Base-by-base conservation (phyloP, 1,140 invertebrate genomes). In the Myzus persicae region DNA sequence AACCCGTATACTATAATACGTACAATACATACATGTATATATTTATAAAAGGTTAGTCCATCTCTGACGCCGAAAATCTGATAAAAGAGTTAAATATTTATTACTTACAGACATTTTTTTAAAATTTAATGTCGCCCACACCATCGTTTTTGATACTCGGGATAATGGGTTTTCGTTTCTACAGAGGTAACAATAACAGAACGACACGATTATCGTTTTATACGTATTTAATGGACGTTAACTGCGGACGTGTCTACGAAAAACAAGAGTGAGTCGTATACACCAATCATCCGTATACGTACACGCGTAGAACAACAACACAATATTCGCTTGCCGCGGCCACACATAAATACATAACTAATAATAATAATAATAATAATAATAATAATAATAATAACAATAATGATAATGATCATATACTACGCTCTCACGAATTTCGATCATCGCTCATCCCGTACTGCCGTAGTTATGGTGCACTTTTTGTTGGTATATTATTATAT, bases 201-300 rank as follows among this genome's bases (percentile, higher is more conserved):
- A 44, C 20, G n/a, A 88, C 44, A 46, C 44, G 20, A 31, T 44
- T 87, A 87, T 46, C 31, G 18, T 38, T 87, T 87, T 87, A 87
- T 26, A 87, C 14, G 59, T n/a, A 76, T 76, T 44, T 44, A 44
- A 87, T 31, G 42, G 44, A 44, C 85, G 31, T 88, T 88, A 88
- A 46, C 31, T 36, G 31, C 44, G 31, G 26, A 88, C 84, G 84
- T 26, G 18, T n/a, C 24, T 46, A n/a, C 44, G 85, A 9, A 88
- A 88, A 88, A 88, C 85, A 46, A 88, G 85, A 88, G 44, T 88
- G 42, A 26, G n/a, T n/a, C n/a, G n/a, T n/a, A 38, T 40, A 42
- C 31, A 40, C 82, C 82, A 31, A 88, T 84, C 9, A 84, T 36
- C n/a, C 42, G 59, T n/a, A n/a, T n/a, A n/a, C 14, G 14, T 76